Evolutionary conservation across 2,113 vertebrate species (phyloP), one percentile per base, ranked within the genome.

Genomic region (Danionella cerebrum): DNA sequence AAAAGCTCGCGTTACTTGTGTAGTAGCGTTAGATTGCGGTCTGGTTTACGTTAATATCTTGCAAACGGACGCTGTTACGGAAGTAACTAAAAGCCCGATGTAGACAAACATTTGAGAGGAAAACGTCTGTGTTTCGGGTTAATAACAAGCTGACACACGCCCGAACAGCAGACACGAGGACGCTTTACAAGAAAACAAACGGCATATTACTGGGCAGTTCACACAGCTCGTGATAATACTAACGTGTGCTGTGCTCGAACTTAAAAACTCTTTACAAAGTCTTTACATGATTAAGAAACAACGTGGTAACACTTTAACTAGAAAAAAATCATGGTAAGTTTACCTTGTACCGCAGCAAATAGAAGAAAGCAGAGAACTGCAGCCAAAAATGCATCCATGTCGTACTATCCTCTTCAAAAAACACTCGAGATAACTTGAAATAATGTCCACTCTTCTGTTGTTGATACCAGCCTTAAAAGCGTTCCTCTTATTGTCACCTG

Each of bases 231-330:
- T n/a, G 19, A 8, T 41, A n/a, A n/a, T n/a, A n/a, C n/a, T n/a
- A n/a, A n/a, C n/a, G n/a, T n/a, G n/a, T n/a, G n/a, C n/a, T n/a
- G n/a, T n/a, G n/a, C n/a, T n/a, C n/a, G n/a, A n/a, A n/a, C n/a
- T n/a, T n/a, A n/a, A n/a, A n/a, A n/a, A n/a, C n/a, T n/a, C n/a
- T n/a, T n/a, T n/a, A n/a, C n/a, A n/a, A n/a, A n/a, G n/a, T n/a
- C n/a, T n/a, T n/a, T n/a, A n/a, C n/a, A n/a, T n/a, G n/a, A 68
- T 79, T 53, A 29, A 11, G 16, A 68, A 24, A 74, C 72, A 44
- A 45, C 4, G 6, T 7, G 22, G 13, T 22, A 12, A 31, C n/a
- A 2, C 8, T 16, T 31, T 11, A 19, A 45, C 27, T 31, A n/a
- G n/a, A n/a, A n/a, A 31, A 36, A 36, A 6, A 21, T 9, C 4